Percentiles rank a stretch among this genome's conserved stretches.
phyloP scores from a whole-genome alignment of 2,888 invertebrate species.

The Cyclophora punctaria region DNA sequence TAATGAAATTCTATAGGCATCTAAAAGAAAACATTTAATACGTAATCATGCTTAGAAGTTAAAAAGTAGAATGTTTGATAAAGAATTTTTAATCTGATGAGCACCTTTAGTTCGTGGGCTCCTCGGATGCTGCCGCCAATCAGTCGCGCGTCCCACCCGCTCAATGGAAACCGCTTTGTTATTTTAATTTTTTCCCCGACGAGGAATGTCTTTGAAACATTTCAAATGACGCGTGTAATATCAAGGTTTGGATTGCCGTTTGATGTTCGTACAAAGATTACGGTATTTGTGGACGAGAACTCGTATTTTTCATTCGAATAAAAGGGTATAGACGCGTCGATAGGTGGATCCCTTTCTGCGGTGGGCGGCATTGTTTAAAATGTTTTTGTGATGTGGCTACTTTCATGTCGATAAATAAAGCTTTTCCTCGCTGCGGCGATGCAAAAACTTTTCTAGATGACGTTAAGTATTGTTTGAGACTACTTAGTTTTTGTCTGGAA shows the following conservation, averaged over 20 bases:
- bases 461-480: constrained; percentile 5
- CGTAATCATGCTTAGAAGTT: neutral
- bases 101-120: constrained; percentile 26
- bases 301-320: constrained; percentile 58
- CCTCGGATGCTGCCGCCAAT: constrained; percentile 31
- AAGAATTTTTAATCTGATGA: constrained; percentile 62
- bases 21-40: too few species aligned
- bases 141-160: constrained; percentile 33
- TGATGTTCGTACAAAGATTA: constrained; percentile 62
- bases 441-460: constrained; percentile 3
- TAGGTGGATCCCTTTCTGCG: constrained; percentile 50
- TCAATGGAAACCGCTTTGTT: constrained; percentile 54
- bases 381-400: constrained; percentile 45
- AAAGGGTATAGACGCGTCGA: constrained; percentile 51
- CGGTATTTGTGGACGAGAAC: constrained; percentile 52
- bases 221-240: constrained; percentile 73
- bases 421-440: constrained; percentile 4
- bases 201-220: constrained; percentile 71
- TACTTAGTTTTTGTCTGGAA: constrained; percentile 6
- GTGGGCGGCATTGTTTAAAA: constrained; percentile 38
- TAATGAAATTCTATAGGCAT: too few species aligned
- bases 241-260: constrained; percentile 60
- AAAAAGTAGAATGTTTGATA: constrained; percentile 18
- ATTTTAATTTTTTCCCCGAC: constrained; percentile 67
- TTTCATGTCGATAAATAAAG: constrained; percentile 26